Evolutionary conservation across 2,888 invertebrate genomes (phyloP).

Genomic region (Ormyrus nitidulus): DNA sequence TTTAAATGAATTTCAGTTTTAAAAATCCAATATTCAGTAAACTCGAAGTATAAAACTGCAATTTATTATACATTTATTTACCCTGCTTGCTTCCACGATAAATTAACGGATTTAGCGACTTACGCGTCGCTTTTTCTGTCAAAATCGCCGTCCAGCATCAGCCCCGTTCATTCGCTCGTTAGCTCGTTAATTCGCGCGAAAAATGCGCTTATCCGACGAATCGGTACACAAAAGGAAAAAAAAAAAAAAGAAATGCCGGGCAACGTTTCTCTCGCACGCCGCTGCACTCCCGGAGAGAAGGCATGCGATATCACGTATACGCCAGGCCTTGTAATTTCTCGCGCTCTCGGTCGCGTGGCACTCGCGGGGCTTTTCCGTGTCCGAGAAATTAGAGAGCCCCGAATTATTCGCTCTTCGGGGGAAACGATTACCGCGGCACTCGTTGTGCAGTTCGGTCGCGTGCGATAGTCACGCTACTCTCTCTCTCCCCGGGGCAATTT

Average conservation of each 20-base stretch:
- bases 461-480: slow-evolving; percentile 67
- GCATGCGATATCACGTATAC: background rate
- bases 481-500: slow-evolving; percentile 61
- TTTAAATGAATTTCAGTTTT: too few relatives aligned
- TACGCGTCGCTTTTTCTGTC: background rate
- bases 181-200: slow-evolving; percentile 21
- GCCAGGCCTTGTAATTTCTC: too few relatives aligned
- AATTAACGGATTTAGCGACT: too few relatives aligned
- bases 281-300: background rate
- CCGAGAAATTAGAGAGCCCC: slow-evolving; percentile 21
- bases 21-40: too few relatives aligned
- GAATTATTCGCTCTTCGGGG: slow-evolving; percentile 58
- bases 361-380: slow-evolving; percentile 53
- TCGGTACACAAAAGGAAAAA: background rate
- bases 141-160: slow-evolving; percentile 8
- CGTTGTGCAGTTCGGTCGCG: slow-evolving; percentile 59
- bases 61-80: too few relatives aligned
- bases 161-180: background rate
- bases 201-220: background rate
- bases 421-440: slow-evolving; percentile 62
- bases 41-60: too few relatives aligned
- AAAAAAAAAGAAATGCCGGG: background rate
- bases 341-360: slow-evolving; percentile 64
- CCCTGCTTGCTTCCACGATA: too few relatives aligned
- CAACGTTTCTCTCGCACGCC: slow-evolving; percentile 4